A percentile compares a stretch with the other conserved stretches of the same genome.
These are phyloP conservation scores for Sebastes jordani DNA, from an alignment of 2,797 vertebrate genomes.

Conservation along the genomic window DNA sequence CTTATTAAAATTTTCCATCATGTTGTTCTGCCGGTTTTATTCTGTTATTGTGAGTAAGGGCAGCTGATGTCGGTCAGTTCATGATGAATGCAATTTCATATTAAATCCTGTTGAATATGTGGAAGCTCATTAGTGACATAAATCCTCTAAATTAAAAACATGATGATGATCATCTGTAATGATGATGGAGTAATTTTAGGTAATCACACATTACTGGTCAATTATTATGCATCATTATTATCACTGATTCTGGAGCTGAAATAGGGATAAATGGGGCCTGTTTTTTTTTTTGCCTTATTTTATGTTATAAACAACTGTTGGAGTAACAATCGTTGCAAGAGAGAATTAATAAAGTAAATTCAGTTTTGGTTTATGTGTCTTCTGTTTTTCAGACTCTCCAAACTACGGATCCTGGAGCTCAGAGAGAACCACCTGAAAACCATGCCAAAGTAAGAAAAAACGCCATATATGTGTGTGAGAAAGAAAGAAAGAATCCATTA, in stretches of 20 bases:
- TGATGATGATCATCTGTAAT: neutral
- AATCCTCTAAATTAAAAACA: neutral
- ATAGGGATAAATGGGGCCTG: neutral
- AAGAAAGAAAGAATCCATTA: neutral
- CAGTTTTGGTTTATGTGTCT: constrained; percentile 3
- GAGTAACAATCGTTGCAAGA: neutral
- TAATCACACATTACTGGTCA: neutral
- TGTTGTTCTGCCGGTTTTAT: neutral
- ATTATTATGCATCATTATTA: neutral
- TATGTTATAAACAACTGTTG: neutral
- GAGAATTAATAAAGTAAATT: neutral
- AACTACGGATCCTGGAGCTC: constrained; percentile 98
- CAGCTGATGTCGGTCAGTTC: neutral
- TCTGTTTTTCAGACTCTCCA: constrained; percentile 89
- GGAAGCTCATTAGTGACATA: neutral
- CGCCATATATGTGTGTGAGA: neutral
- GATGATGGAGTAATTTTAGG: neutral
- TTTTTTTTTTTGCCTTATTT: neutral
- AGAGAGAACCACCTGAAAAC: constrained; percentile 99
- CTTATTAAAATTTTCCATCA: neutral
- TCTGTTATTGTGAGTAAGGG: neutral
- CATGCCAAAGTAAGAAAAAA: constrained; percentile 95
- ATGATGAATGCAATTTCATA: neutral
- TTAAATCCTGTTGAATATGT: neutral
- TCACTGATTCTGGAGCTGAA: neutral